phyloP scores from a whole-genome alignment of 30 jellyfish, hydroid and myxozoan species.

The Phacellophora camtschatica region DNA sequence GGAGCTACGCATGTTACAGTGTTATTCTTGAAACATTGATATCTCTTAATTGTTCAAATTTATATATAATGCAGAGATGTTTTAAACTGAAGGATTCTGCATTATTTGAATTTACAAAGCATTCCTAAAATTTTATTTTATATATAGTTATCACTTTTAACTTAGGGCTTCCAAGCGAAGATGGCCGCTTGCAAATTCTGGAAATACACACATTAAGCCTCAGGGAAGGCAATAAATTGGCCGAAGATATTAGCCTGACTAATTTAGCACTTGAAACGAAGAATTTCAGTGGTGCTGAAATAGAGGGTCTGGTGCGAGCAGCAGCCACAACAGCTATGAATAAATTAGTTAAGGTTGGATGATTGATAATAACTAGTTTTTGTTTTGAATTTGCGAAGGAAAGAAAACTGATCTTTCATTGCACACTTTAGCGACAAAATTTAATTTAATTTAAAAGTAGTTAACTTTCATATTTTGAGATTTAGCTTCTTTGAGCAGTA shows the following conservation, averaged over 20 bases:
- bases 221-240: conserved; percentile 57
- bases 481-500: too few species aligned
- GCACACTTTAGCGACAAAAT: neutral
- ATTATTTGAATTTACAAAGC: too few species aligned
- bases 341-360: conserved; percentile 57
- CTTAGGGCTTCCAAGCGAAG: conserved; percentile 91
- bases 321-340: conserved; percentile 98
- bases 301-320: conserved; percentile 98
- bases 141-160: neutral
- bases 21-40: too few species aligned
- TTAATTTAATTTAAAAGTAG: too few species aligned
- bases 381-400: neutral
- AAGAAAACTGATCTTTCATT: neutral
- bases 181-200: conserved; percentile 92
- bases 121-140: too few species aligned
- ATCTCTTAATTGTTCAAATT: too few species aligned
- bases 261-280: conserved; percentile 80
- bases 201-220: conserved; percentile 85
- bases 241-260: conserved; percentile 51
- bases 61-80: too few species aligned
- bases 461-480: too few species aligned
- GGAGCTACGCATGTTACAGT: too few species aligned
- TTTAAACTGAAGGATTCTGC: too few species aligned
- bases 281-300: conserved; percentile 99
- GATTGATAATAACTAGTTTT: neutral